phyloP scores from a whole-genome alignment of 2,797 vertebrate genomes.

The Muraenolepis orangiensis region DNA sequence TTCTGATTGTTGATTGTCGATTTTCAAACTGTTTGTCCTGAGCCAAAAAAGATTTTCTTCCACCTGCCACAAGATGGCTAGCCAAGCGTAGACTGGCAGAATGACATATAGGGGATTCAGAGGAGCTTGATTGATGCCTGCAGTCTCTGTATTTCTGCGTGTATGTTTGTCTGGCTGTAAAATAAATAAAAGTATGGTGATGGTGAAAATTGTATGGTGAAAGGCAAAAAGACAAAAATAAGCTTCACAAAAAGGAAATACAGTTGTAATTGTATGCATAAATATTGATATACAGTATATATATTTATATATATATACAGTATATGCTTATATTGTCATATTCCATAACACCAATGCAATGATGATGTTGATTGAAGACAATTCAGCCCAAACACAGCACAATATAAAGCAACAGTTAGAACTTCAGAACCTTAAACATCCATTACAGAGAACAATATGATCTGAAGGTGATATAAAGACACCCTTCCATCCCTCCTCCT shows the following conservation, averaged over 20 bases:
- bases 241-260: neutral
- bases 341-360: neutral
- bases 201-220: neutral
- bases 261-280: neutral
- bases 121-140: slow-evolving; percentile 34
- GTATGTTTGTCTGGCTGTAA: slow-evolving; percentile 24
- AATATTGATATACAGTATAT: neutral
- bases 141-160: slow-evolving; percentile 27
- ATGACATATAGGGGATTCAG: slow-evolving; percentile 13
- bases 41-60: slow-evolving; percentile 50
- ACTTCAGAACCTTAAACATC: neutral
- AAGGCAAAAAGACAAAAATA: neutral
- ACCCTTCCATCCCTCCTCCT: neutral
- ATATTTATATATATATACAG: neutral
- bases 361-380: neutral
- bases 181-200: neutral
- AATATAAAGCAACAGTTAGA: neutral
- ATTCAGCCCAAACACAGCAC: neutral
- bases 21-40: slow-evolving; percentile 36
- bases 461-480: neutral
- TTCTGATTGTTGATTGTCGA: slow-evolving; percentile 30
- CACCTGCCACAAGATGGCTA: slow-evolving; percentile 40
- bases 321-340: neutral
- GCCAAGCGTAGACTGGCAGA: slow-evolving; percentile 36
- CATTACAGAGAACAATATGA: neutral